Conservation (phyloP, 2,113 vertebrate genomes). For the Poecile atricapillus region DNA sequence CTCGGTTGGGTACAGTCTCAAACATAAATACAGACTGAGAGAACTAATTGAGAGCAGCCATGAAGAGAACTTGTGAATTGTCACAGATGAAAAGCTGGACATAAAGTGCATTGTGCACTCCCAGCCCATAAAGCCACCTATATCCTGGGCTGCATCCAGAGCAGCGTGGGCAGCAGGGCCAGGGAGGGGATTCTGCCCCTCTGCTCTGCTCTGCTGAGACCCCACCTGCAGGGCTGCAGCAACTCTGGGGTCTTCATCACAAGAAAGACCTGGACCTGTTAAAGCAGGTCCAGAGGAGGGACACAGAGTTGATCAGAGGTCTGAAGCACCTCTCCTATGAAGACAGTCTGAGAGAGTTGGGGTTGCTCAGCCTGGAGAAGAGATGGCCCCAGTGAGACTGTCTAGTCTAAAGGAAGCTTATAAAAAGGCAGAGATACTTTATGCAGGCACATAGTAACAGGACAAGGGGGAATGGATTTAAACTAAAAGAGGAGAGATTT, state of each 20-base stretch:
- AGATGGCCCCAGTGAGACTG: not conserved
- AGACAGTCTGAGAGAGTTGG: not conserved
- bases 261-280: no score
- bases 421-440: not conserved
- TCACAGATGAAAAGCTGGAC: not conserved
- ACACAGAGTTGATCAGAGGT: not conserved
- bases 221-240: not conserved
- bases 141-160: not conserved
- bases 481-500: not conserved
- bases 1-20: not conserved
- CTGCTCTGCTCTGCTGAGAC: not conserved
- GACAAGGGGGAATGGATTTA: not conserved
- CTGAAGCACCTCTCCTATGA: not conserved
- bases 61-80: not conserved
- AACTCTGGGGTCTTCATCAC: no score
- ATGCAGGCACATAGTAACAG: not conserved
- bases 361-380: not conserved
- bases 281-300: not conserved
- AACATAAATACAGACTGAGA: not conserved
- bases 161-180: rapidly evolving
- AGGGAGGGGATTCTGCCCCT: not conserved
- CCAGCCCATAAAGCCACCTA: not conserved
- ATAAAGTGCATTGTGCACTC: no score
- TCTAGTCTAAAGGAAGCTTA: not conserved
- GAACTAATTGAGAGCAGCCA: not conserved